Percentiles rank a stretch among this genome's conserved stretches.
phyloP scores from a whole-genome alignment of 2,797 vertebrate genomes.

The Poecile montanus region DNA sequence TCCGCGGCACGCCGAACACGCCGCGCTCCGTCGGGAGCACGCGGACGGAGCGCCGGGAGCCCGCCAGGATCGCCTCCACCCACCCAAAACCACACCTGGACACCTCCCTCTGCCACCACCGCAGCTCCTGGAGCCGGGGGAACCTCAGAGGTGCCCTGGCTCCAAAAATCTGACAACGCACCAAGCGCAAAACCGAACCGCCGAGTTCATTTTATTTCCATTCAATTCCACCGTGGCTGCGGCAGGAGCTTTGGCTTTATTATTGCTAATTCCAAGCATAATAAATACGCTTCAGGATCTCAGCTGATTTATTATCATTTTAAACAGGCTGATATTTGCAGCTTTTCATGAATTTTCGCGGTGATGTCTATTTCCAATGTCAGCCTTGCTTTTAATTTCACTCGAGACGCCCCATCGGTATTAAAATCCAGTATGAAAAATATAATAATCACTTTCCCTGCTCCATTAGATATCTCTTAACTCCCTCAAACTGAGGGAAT shows the following conservation, averaged over 20 bases:
- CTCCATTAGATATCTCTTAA: background rate
- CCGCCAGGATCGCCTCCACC: background rate
- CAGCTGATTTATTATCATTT: constrained; percentile 78
- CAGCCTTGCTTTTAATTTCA: constrained; percentile 32
- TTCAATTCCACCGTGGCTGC: constrained; percentile 49
- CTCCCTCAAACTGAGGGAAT: background rate
- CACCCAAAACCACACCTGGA: constrained; percentile 38
- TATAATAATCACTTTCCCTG: background rate
- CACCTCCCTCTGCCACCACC: constrained; percentile 57
- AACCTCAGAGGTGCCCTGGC: background rate
- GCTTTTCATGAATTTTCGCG: constrained; percentile 34
- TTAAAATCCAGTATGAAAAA: constrained; percentile 17
- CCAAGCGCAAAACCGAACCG: constrained; percentile 44
- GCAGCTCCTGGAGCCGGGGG: constrained; percentile 39
- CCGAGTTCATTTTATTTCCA: constrained; percentile 70
- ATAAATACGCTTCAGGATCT: constrained; percentile 70
- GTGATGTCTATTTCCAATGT: constrained; percentile 31
- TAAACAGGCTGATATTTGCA: constrained; percentile 70
- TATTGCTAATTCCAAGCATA: constrained; percentile 78
- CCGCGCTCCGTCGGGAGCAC: background rate
- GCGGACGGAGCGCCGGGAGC: rapidly evolving
- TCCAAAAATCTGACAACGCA: constrained; percentile 61
- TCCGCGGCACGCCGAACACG: background rate
- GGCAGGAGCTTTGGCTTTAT: constrained; percentile 71
- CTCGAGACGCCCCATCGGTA: background rate